Base-by-base conservation (phyloP, 2,888 invertebrate species). In the Yponomeuta plumbellus region DNA sequence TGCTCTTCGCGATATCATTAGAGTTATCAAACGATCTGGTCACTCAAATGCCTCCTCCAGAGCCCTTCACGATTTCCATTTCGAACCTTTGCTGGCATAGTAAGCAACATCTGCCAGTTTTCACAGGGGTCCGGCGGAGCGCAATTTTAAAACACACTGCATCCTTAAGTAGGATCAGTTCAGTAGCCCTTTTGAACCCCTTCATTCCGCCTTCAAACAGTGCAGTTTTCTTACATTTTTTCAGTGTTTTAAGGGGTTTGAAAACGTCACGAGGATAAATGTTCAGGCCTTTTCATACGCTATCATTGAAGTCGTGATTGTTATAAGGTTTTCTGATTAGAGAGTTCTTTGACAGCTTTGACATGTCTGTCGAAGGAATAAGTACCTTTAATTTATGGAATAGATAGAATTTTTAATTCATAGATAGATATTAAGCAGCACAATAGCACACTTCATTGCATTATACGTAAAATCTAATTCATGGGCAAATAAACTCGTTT, bases 71-170 rank as follows among this genome's bases (percentile, higher is more conserved):
- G 11, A 68, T 66, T 44, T 68, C 70, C 68, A 23, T 68, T 69
- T 74, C 21, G 59, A 73, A 75, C 74, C 73, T 76, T 78, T 76
- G 56, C 66, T 57, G 34, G 34, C 34, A 77, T 71, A 70, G 70
- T 70, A 52, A 72, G 74, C 75, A 78, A 73, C 89, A 90, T 85
- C 87, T 90, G 90, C 75, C 75, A 71, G 74, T 52, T n/a, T 84
- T 90, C 88, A 80, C 89, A 89, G 76, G 85, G 81, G 79, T 78
- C 74, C 74, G 76, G 75, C 78, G 80, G 83, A 84, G 83, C 83
- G 78, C 78, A 76, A 75, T 73, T 81, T 79, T 81, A 81, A 79
- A 84, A 80, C 76, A 75, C 74, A 73, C 81, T 76, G 78, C 80
- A 79, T 76, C 77, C 75, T 76, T 77, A 74, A 72, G 80, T 78